phyloP scores from a whole-genome alignment of 2,888 invertebrate genomes.

The Meganola albula region DNA sequence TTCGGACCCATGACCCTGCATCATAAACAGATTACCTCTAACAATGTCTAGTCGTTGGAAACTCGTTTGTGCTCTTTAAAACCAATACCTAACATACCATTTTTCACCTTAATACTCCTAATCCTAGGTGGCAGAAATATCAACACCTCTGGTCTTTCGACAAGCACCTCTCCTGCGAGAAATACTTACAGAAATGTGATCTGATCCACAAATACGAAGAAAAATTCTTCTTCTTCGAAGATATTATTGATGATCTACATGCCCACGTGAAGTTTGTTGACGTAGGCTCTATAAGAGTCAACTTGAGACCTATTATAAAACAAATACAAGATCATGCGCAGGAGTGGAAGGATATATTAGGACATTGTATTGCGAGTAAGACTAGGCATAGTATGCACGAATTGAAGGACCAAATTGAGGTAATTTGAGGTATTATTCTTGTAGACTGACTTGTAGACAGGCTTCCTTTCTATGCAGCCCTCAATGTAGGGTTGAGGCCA shows the following conservation, averaged over 20 bases:
- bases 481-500: too few relatives aligned
- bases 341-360: constrained; percentile 88
- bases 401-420: constrained; percentile 83
- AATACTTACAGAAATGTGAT: constrained; percentile 81
- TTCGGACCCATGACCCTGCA: too few relatives aligned
- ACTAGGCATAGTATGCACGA: constrained; percentile 83
- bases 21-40: too few relatives aligned
- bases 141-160: constrained; percentile 87
- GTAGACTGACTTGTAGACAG: too few relatives aligned
- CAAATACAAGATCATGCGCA: constrained; percentile 82
- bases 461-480: too few relatives aligned
- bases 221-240: constrained; percentile 89
- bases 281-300: constrained; percentile 84
- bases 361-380: constrained; percentile 80
- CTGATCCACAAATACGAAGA: constrained; percentile 84
- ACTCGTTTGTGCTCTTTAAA: too few relatives aligned
- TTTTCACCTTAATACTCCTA: too few relatives aligned
- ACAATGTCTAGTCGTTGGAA: too few relatives aligned
- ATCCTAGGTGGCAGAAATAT: constrained; percentile 83
- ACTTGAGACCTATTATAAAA: constrained; percentile 83
- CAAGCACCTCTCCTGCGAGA: constrained; percentile 84
- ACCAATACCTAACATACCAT: too few relatives aligned
- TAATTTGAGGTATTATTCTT: constrained; percentile 46
- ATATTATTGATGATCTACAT: constrained; percentile 82
- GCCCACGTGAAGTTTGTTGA: constrained; percentile 78